These are phyloP conservation scores for Metallyticus violacea DNA, from an alignment of 2,888 invertebrate genomes.

Conservation along the genomic window DNA sequence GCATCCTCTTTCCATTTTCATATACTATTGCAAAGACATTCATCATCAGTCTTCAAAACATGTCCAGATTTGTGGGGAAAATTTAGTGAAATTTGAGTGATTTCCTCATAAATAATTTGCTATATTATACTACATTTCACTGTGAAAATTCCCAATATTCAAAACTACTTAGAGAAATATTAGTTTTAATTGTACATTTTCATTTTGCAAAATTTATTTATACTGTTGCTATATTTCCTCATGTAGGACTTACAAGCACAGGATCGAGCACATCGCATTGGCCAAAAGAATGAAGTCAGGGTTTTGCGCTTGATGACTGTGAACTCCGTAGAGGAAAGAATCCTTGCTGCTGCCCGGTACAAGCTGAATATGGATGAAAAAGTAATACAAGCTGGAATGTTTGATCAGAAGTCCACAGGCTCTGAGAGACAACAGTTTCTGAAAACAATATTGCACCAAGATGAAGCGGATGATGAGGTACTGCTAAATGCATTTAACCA, in stretches of 20 bases:
- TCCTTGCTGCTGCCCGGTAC: conserved; percentile 61
- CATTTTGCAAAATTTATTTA: too few species aligned
- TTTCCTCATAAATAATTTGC: too few species aligned
- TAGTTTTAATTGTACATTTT: background rate
- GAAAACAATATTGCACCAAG: conserved; percentile 53
- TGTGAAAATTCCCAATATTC: too few species aligned
- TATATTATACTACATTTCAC: too few species aligned
- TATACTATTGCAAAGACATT: too few species aligned
- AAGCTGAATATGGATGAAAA: conserved; percentile 66
- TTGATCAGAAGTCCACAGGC: conserved; percentile 62
- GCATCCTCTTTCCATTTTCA: too few species aligned
- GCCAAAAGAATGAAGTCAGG: conserved; percentile 61
- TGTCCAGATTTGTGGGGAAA: too few species aligned
- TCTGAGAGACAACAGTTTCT: conserved; percentile 57
- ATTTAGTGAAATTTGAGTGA: too few species aligned
- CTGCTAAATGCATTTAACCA: background rate
- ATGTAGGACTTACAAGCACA: conserved; percentile 61
- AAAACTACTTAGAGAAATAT: too few species aligned
- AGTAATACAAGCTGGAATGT: conserved; percentile 66
- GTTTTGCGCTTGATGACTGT: conserved; percentile 61
- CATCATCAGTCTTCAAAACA: too few species aligned
- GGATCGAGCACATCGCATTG: conserved; percentile 64
- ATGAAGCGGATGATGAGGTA: conserved; percentile 53
- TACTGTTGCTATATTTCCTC: background rate
- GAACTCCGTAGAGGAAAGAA: conserved; percentile 62